These are phyloP conservation scores for Auanema sp. DNA, from an alignment of 2,888 invertebrate genomes.

Conservation along the genomic window DNA sequence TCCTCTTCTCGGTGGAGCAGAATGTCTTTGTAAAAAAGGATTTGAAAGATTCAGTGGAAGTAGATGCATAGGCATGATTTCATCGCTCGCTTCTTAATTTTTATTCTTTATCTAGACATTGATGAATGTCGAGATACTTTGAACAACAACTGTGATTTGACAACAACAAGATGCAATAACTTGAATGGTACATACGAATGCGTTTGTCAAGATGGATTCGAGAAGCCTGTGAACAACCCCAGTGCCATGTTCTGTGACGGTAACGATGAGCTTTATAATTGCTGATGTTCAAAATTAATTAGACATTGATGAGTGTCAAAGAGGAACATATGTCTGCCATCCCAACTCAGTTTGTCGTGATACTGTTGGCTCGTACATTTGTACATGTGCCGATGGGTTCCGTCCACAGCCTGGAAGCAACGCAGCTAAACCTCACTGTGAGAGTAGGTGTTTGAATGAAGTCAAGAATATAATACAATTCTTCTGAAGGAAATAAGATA, in stretches of 20 bases:
- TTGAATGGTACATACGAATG: constrained; percentile 6
- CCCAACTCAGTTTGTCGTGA: constrained; percentile 73
- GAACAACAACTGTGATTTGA: constrained; percentile 6
- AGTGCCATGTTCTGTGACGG: neutral
- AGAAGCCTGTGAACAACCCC: neutral
- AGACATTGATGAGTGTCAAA: constrained; percentile 59
- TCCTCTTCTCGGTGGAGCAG: neutral
- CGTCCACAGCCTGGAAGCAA: constrained; percentile 21
- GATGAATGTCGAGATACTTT: constrained; percentile 16
- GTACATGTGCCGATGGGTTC: constrained; percentile 66
- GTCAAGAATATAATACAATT: neutral
- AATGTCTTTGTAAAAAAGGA: constrained; percentile 1
- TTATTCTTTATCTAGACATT: constrained; percentile 8
- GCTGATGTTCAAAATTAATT: constrained; percentile 7
- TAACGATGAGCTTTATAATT: neutral
- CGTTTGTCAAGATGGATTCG: constrained; percentile 10
- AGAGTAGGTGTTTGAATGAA: constrained; percentile 6
- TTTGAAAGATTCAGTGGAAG: neutral
- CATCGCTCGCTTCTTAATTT: too few species aligned
- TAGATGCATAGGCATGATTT: neutral
- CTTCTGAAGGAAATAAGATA: constrained; percentile 3
- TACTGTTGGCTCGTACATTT: constrained; percentile 74
- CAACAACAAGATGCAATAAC: constrained; percentile 10
- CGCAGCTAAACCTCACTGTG: neutral
- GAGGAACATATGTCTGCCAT: neutral